Percentiles rank a stretch among this genome's conserved stretches.
Evolutionary conservation across 2,888 invertebrate genomes (phyloP).

Genomic region (Acleris emargana): DNA sequence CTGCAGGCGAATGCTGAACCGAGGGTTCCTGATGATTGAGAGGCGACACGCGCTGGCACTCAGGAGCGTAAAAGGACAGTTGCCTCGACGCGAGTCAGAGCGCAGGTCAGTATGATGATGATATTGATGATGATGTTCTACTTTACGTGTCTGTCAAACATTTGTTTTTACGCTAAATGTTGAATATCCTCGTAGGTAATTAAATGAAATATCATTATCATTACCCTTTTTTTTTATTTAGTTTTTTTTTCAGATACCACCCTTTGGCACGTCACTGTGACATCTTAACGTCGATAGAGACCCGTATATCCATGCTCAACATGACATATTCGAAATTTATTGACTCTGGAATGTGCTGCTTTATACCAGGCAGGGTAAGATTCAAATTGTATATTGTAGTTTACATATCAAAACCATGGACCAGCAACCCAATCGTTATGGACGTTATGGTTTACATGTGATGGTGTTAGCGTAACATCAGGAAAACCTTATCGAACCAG

Average conservation of each 20-base stretch:
- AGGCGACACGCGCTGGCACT: slow-evolving; percentile 89
- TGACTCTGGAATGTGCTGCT: slow-evolving; percentile 92
- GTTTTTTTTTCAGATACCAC: slow-evolving; percentile 85
- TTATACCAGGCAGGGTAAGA: slow-evolving; percentile 95
- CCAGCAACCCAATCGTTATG: no score
- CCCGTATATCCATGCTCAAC: slow-evolving; percentile 94
- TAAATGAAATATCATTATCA: no score
- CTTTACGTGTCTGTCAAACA: no score
- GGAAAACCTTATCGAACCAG: no score
- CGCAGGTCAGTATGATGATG: slow-evolving; percentile 78
- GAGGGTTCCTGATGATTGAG: slow-evolving; percentile 92
- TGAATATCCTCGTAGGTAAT: no score
- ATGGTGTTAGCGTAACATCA: no score
- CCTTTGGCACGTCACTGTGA: slow-evolving; percentile 94
- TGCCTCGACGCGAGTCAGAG: slow-evolving; percentile 95
- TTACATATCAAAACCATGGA: background rate
- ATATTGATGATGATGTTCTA: no score
- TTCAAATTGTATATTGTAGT: background rate
- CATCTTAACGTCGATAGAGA: slow-evolving; percentile 94
- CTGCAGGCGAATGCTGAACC: slow-evolving; percentile 89
- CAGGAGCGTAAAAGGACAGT: slow-evolving; percentile 90
- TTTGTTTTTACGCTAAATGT: no score
- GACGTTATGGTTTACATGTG: no score
- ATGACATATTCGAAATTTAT: slow-evolving; percentile 97
- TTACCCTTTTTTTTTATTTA: no score